Conservation (phyloP, 2,113 vertebrate species). For the Notechis scutatus region DNA sequence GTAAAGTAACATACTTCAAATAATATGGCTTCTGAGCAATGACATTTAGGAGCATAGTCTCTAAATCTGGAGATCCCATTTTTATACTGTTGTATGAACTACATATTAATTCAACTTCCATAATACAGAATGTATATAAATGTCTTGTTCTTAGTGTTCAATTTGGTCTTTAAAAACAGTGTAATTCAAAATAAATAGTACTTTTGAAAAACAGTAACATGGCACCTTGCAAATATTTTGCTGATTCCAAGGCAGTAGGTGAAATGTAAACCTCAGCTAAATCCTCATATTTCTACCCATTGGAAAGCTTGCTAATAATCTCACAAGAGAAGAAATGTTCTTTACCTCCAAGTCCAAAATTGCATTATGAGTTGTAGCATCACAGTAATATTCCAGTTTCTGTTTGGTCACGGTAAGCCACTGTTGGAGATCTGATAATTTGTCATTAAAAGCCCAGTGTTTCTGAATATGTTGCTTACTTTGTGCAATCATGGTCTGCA, state of each 20-base stretch:
- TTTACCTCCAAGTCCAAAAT: constrained; percentile 78
- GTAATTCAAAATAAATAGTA: background rate
- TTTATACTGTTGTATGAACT: background rate
- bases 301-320: background rate
- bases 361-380: constrained; percentile 40
- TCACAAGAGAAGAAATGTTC: background rate
- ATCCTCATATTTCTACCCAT: background rate
- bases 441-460: constrained; percentile 76
- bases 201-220: background rate
- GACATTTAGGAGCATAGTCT: background rate
- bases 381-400: constrained; percentile 71
- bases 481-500: constrained; percentile 57
- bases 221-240: background rate
- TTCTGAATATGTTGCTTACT: constrained; percentile 67
- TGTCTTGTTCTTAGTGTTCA: background rate
- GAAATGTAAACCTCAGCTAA: background rate
- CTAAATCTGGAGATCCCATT: background rate
- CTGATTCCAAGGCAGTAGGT: background rate
- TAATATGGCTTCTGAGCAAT: background rate
- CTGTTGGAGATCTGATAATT: constrained; percentile 75
- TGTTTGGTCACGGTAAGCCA: constrained; percentile 77
- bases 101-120: background rate
- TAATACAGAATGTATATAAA: background rate
- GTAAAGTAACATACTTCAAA: background rate
- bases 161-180: background rate